Evolutionary conservation across 2,797 vertebrate genomes (phyloP).

Genomic region (Graptemys geographica): DNA sequence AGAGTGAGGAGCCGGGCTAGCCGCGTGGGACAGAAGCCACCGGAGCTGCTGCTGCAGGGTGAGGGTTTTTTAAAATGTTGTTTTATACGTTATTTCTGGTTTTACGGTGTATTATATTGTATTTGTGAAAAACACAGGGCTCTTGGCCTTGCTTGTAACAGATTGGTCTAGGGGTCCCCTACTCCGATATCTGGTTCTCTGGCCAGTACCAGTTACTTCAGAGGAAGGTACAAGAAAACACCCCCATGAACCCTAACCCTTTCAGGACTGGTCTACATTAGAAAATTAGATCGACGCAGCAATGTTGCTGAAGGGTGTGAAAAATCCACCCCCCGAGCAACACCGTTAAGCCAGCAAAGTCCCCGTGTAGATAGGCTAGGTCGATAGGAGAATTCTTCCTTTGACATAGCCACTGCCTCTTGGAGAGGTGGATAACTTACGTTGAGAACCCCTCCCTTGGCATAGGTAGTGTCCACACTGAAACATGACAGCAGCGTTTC

Average conservation of each 20-base stretch:
- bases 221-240: neutral
- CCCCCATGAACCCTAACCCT: neutral
- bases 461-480: neutral
- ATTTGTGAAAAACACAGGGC: neutral
- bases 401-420: neutral
- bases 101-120: neutral
- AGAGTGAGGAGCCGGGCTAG: neutral
- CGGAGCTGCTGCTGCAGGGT: neutral
- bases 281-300: neutral
- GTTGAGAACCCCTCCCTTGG: neutral
- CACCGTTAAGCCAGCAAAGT: neutral
- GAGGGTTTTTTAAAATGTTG: neutral
- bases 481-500: too few relatives aligned
- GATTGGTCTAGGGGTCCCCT: neutral
- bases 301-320: neutral
- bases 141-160: neutral
- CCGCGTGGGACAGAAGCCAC: neutral
- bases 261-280: neutral
- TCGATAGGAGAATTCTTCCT: neutral
- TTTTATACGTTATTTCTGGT: neutral
- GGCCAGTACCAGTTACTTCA: neutral
- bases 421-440: neutral
- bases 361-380: neutral
- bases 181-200: neutral
- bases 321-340: neutral